Evolutionary conservation across 2,113 vertebrate species (phyloP).

Genomic region (Hemicordylus capensis): DNA sequence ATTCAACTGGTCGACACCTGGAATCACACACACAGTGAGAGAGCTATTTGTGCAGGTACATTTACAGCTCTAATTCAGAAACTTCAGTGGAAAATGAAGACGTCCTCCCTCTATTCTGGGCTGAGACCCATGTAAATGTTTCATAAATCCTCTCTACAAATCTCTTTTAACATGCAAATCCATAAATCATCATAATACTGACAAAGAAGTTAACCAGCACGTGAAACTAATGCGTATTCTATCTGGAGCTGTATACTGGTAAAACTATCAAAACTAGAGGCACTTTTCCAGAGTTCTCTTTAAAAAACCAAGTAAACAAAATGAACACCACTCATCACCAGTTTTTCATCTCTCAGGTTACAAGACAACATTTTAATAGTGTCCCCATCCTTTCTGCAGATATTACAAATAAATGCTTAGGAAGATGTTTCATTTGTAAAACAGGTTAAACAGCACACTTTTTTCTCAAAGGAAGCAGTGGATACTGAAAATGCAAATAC

Average conservation of each 20-base stretch:
- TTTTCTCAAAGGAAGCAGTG: constrained; percentile 1
- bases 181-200: constrained; percentile 70
- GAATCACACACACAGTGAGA: constrained; percentile 45
- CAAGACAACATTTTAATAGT: background rate
- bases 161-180: constrained; percentile 67
- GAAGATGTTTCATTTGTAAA: background rate
- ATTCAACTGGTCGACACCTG: constrained; percentile 57
- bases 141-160: constrained; percentile 66
- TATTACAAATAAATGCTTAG: background rate
- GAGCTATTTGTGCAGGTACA: constrained; percentile 48
- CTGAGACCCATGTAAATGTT: constrained; percentile 61
- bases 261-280: constrained; percentile 63
- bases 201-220: constrained; percentile 66
- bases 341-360: constrained; percentile 25
- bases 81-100: constrained; percentile 60
- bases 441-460: background rate
- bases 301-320: background rate
- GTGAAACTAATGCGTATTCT: constrained; percentile 70
- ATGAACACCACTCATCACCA: background rate
- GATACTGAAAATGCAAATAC: background rate
- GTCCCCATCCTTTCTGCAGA: constrained; percentile 16
- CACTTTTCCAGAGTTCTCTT: constrained; percentile 48
- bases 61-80: constrained; percentile 45
- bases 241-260: constrained; percentile 64
- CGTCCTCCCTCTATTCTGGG: constrained; percentile 52